phyloP scores from a whole-genome alignment of 2,113 vertebrate genomes.

The Urocolius indicus region DNA sequence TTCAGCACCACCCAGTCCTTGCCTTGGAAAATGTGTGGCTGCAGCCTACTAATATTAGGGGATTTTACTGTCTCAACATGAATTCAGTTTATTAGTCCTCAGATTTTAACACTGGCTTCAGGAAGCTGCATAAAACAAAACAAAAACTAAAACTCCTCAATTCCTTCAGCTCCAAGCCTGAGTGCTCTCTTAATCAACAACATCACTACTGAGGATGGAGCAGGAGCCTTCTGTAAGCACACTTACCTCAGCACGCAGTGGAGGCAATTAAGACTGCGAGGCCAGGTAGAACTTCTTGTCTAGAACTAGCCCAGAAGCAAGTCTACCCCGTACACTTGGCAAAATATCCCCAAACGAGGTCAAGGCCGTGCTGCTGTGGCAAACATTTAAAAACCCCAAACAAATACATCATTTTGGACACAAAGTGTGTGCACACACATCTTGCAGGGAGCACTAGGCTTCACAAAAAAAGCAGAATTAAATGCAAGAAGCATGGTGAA shows the following conservation, averaged over 20 bases:
- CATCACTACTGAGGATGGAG: rapidly evolving
- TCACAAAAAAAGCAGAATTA: neutral
- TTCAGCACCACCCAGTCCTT: neutral
- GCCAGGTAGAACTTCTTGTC: neutral
- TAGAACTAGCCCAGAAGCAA: neutral
- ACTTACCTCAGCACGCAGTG: too few species aligned
- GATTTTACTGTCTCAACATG: neutral
- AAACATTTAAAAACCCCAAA: neutral
- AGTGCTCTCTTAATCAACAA: neutral
- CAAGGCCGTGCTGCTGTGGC: neutral
- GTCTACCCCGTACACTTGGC: too few species aligned
- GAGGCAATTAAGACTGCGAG: neutral
- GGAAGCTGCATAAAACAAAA: neutral
- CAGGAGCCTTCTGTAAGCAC: neutral
- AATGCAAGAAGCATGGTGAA: neutral
- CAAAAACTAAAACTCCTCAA: rapidly evolving
- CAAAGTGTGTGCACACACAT: too few species aligned
- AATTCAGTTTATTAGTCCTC: neutral
- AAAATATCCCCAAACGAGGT: neutral
- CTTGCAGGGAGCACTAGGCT: neutral
- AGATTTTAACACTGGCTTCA: neutral
- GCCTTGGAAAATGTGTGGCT: neutral
- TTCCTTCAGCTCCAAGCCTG: neutral
- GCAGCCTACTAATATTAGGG: neutral
- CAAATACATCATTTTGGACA: neutral